Evolutionary conservation across 2,797 vertebrate species (phyloP), one percentile per base, ranked within the genome.

Genomic region (Coccyzus lansbergi): DNA sequence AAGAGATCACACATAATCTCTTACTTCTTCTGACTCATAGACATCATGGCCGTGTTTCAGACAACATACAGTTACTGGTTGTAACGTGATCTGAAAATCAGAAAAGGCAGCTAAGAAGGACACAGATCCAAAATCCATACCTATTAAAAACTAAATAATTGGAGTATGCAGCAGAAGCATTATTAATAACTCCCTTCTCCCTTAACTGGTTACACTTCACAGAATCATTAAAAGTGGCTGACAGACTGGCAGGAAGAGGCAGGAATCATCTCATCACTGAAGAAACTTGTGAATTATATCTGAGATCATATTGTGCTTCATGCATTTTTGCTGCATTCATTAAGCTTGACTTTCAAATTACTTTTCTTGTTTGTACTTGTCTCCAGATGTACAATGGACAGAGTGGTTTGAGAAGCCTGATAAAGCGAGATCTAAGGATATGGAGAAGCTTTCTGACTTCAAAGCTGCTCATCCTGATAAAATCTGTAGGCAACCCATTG

Each of bases 371-470:
- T 88, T 91, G 51, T 48, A 52, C 92, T 93, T 95, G 86, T 92
- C 56, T 96, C 81, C 97, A 99, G 99, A 99, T 93, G 98, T 98
- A n/a, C 98, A 99, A 93, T 99, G 99, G 99, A 99, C 99, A 0
- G 98, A 98, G 24, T 99, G 99, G 99, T 99, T 99, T 80, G 93
- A 98, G 95, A 98, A 98, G 38, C 98, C 98, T 65, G 97, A 98
- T 91, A 98, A 98, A 94, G 96, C 97, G 0, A 98, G 98, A 72
- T 98, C 98, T 56, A 99, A 99, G 96, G 99, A 98, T 83, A 98
- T 98, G 97, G 99, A 99, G 97, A 99, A 99, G 80, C 97, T 99
- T 67, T 98, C 98, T 7, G 99, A 99, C 91, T 98, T 99, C 55
- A 98, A 98, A 77, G 96, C 97, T 38, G 97, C 98, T 91, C 97